phyloP scores from a whole-genome alignment of 2,113 vertebrate genomes.

The Calyptommatus sinebrachiatus region DNA sequence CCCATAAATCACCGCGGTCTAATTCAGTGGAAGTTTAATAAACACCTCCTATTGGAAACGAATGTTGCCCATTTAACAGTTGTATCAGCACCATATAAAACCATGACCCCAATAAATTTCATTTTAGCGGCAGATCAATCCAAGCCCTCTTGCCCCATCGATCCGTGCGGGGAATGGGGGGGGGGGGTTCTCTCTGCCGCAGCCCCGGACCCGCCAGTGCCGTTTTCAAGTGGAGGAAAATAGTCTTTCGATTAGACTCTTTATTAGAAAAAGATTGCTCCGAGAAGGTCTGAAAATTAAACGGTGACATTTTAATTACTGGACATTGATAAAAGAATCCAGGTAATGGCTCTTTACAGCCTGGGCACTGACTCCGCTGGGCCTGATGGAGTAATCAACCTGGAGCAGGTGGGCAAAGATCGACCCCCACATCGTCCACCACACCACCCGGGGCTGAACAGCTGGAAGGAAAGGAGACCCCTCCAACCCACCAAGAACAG shows the following conservation, averaged over 20 bases:
- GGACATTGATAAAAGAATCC: slow-evolving; percentile 86
- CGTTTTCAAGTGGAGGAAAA: slow-evolving; percentile 52
- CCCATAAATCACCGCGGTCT: slow-evolving; percentile 81
- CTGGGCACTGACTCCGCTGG: slow-evolving; percentile 59
- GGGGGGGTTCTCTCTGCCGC: slow-evolving; percentile 42
- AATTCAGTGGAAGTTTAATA: slow-evolving; percentile 87
- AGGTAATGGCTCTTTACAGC: slow-evolving; percentile 72
- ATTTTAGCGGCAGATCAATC: slow-evolving; percentile 91
- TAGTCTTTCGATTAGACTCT: slow-evolving; percentile 86
- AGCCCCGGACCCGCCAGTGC: neutral
- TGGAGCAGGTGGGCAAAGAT: slow-evolving; percentile 60
- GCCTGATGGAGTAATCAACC: slow-evolving; percentile 69
- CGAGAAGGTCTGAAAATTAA: slow-evolving; percentile 86
- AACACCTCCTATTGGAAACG: slow-evolving; percentile 82
- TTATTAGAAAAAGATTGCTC: slow-evolving; percentile 86
- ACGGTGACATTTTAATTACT: slow-evolving; percentile 96
- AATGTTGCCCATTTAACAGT: slow-evolving; percentile 92
- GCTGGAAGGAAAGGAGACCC: neutral
- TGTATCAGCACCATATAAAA: slow-evolving; percentile 91
- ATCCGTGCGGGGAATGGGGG: slow-evolving; percentile 66
- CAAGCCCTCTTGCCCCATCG: slow-evolving; percentile 78
- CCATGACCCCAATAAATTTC: slow-evolving; percentile 91
- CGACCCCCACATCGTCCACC: too few relatives aligned
- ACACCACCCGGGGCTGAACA: neutral
- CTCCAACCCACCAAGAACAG: neutral